Conservation (phyloP, 2,888 invertebrate species). For the Chloromyia formosa region DNA sequence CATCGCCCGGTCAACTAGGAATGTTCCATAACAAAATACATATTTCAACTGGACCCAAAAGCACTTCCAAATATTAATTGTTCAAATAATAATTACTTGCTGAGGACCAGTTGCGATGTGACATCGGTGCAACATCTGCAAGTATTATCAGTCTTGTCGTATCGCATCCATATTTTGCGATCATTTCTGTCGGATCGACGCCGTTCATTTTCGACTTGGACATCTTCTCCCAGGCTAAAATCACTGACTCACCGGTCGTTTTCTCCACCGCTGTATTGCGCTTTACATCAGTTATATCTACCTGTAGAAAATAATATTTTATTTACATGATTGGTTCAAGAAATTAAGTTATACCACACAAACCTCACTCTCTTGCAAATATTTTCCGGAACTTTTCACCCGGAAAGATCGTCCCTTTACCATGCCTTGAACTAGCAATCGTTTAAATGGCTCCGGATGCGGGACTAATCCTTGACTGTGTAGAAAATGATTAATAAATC, state of each 20-base stretch:
- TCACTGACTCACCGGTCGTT: slow-evolving; percentile 73
- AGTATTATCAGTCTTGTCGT: slow-evolving; percentile 89
- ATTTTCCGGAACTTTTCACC: slow-evolving; percentile 79
- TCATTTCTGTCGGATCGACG: slow-evolving; percentile 86
- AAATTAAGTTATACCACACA: too few relatives aligned
- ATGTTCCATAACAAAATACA: too few relatives aligned
- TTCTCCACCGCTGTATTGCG: slow-evolving; percentile 71
- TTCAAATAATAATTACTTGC: slow-evolving; percentile 72
- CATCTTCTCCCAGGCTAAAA: slow-evolving; percentile 95
- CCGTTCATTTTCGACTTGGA: slow-evolving; percentile 99
- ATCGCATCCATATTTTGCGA: slow-evolving; percentile 85
- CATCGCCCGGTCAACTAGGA: too few relatives aligned
- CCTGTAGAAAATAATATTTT: slow-evolving; percentile 50
- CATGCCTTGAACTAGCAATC: slow-evolving; percentile 95
- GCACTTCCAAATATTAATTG: too few relatives aligned
- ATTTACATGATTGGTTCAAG: too few relatives aligned
- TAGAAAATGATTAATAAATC: slow-evolving; percentile 93
- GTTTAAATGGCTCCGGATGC: slow-evolving; percentile 87
- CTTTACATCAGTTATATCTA: slow-evolving; percentile 68
- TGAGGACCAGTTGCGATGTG: slow-evolving; percentile 88
- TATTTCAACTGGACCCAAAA: too few relatives aligned
- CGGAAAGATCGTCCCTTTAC: slow-evolving; percentile 86
- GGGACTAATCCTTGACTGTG: slow-evolving; percentile 79
- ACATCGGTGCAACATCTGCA: slow-evolving; percentile 89
- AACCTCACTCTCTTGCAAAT: slow-evolving; percentile 75